These are phyloP conservation scores for Hypena proboscidalis DNA, from an alignment of 2,888 invertebrate species.

Conservation along the genomic window DNA sequence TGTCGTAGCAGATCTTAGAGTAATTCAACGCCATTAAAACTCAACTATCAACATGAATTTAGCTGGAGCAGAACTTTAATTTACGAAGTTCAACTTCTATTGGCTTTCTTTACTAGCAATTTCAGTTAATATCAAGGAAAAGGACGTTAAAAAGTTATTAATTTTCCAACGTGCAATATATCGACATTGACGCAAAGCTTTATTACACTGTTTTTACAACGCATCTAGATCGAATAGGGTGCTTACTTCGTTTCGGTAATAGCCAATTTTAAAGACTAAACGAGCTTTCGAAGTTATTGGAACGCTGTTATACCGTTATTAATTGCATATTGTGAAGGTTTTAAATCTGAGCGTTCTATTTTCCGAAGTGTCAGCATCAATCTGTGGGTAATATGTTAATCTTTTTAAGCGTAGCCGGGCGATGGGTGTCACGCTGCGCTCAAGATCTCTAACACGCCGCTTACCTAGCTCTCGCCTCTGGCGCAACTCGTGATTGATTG, in stretches of 20 bases:
- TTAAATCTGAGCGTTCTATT: slow-evolving; percentile 49
- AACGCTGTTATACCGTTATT: slow-evolving; percentile 55
- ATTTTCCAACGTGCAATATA: slow-evolving; percentile 3
- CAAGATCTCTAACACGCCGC: slow-evolving; percentile 59
- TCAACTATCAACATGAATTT: too few species aligned
- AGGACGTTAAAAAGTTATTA: not conserved
- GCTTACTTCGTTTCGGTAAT: slow-evolving; percentile 53
- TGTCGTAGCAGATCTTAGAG: too few species aligned
- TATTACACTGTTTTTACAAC: slow-evolving; percentile 17
- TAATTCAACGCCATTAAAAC: too few species aligned
- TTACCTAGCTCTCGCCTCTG: slow-evolving; percentile 46
- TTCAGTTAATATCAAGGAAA: too few species aligned
- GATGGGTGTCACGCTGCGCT: slow-evolving; percentile 51
- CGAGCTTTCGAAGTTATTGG: slow-evolving; percentile 51
- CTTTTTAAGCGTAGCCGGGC: slow-evolving; percentile 66
- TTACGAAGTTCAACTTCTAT: too few species aligned
- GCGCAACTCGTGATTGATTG: slow-evolving; percentile 55
- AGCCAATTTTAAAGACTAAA: slow-evolving; percentile 62
- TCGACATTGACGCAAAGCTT: slow-evolving; percentile 15
- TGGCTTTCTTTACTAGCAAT: too few species aligned
- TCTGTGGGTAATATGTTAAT: slow-evolving; percentile 66
- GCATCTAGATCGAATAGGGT: slow-evolving; percentile 30
- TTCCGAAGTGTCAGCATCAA: slow-evolving; percentile 51
- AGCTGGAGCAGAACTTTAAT: too few species aligned
- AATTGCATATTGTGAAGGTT: slow-evolving; percentile 49